Conservation (phyloP, 2,888 invertebrate genomes). For the Glaucopsyche alexis region DNA sequence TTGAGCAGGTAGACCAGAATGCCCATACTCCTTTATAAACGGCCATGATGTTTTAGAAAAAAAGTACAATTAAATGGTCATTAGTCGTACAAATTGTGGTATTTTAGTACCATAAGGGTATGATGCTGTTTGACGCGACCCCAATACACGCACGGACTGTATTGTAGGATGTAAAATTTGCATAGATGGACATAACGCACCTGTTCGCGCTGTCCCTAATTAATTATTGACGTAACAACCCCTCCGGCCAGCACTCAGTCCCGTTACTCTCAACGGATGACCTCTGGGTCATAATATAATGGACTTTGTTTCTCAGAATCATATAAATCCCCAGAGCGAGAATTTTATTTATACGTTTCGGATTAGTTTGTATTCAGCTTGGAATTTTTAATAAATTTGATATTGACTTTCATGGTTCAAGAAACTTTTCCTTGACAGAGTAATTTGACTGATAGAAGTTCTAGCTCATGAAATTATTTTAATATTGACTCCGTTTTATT, state of each 20-base stretch:
- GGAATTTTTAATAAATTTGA: neutral
- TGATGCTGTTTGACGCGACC: neutral
- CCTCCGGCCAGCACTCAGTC: slow-evolving; percentile 29
- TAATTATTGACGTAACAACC: slow-evolving; percentile 55
- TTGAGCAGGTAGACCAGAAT: too few species aligned
- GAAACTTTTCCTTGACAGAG: neutral
- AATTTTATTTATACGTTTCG: slow-evolving; percentile 1
- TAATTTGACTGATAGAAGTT: neutral
- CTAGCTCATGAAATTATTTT: neutral
- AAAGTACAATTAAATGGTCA: neutral
- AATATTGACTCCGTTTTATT: too few species aligned
- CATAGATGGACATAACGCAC: slow-evolving; percentile 41
- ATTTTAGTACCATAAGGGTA: neutral
- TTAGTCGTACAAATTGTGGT: neutral
- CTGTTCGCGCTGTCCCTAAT: slow-evolving; percentile 45
- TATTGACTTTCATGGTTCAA: neutral
- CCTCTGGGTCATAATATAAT: slow-evolving; percentile 20
- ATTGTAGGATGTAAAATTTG: slow-evolving; percentile 39
- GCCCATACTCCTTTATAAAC: too few species aligned
- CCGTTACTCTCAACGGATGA: slow-evolving; percentile 30
- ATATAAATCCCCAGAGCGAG: neutral
- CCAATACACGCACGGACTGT: slow-evolving; percentile 30
- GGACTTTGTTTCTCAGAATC: slow-evolving; percentile 24
- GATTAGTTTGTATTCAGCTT: neutral
- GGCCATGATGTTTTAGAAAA: neutral